Conservation (phyloP, 2,888 invertebrate species). For the Hofmannophila pseudospretella region DNA sequence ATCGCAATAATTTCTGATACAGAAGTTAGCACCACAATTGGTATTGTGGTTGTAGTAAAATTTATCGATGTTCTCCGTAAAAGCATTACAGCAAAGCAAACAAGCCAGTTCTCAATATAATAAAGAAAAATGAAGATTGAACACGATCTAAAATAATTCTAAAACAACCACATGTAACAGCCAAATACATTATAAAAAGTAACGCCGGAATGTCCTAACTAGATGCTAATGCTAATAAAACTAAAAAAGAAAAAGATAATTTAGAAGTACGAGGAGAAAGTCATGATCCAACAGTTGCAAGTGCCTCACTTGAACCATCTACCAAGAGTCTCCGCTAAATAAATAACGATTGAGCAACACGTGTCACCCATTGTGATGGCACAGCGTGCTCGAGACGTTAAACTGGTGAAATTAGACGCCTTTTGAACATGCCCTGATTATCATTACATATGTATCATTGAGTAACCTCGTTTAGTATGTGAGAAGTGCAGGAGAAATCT, state of each 20-base stretch:
- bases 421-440: slow-evolving; percentile 39
- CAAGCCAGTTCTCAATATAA: too few relatives aligned
- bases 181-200: too few relatives aligned
- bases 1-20: slow-evolving; percentile 7
- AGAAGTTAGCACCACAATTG: slow-evolving; percentile 1
- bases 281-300: background rate
- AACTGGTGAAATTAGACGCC: slow-evolving; percentile 39
- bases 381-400: slow-evolving; percentile 30
- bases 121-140: background rate
- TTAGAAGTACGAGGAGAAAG: background rate
- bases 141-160: background rate
- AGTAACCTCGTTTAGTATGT: slow-evolving; percentile 44
- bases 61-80: too few relatives aligned
- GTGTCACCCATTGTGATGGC: slow-evolving; percentile 46
- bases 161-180: too few relatives aligned
- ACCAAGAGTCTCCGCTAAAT: slow-evolving; percentile 34
- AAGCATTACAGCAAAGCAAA: too few relatives aligned
- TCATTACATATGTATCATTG: slow-evolving; percentile 28
- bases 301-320: slow-evolving; percentile 32
- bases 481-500: slow-evolving; percentile 20
- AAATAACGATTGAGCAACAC: slow-evolving; percentile 53
- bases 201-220: too few relatives aligned
- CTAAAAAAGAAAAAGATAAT: background rate
- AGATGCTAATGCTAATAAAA: background rate
- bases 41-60: background rate